These are phyloP conservation scores for Acridotheres tristis DNA, from an alignment of 2,797 vertebrate genomes.

Conservation along the genomic window DNA sequence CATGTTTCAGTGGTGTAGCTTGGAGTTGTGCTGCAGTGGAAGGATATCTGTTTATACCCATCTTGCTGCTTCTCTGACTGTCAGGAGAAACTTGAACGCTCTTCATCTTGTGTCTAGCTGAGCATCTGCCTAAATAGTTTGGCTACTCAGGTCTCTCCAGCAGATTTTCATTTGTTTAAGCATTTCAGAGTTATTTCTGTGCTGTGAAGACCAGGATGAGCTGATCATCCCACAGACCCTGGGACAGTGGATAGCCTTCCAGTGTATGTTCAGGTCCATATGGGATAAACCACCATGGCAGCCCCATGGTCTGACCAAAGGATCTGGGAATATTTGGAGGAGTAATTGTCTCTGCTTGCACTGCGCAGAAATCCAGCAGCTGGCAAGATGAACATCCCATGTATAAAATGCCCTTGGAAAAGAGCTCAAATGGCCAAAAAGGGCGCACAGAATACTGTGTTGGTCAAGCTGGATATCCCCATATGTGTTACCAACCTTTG, in stretches of 20 bases:
- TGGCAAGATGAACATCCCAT: neutral
- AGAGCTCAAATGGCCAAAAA: neutral
- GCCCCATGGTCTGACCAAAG: neutral
- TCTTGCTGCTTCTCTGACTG: neutral
- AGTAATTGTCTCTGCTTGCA: neutral
- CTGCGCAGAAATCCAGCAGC: neutral
- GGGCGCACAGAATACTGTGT: neutral
- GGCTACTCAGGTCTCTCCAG: neutral
- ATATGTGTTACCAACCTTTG: neutral
- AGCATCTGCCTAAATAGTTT: neutral
- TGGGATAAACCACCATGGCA: neutral
- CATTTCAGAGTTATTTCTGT: neutral
- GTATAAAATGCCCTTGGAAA: neutral
- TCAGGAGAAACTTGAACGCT: neutral
- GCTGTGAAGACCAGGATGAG: neutral
- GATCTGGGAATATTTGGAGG: neutral
- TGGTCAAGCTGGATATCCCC: neutral
- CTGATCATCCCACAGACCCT: neutral
- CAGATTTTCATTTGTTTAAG: neutral
- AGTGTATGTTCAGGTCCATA: neutral
- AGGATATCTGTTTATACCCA: neutral
- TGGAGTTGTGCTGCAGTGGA: neutral
- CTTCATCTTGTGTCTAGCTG: neutral
- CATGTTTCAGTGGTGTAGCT: neutral
- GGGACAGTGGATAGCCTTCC: neutral